Evolutionary conservation across 2,888 invertebrate species (phyloP).

Genomic region (Campaea margaritaria): DNA sequence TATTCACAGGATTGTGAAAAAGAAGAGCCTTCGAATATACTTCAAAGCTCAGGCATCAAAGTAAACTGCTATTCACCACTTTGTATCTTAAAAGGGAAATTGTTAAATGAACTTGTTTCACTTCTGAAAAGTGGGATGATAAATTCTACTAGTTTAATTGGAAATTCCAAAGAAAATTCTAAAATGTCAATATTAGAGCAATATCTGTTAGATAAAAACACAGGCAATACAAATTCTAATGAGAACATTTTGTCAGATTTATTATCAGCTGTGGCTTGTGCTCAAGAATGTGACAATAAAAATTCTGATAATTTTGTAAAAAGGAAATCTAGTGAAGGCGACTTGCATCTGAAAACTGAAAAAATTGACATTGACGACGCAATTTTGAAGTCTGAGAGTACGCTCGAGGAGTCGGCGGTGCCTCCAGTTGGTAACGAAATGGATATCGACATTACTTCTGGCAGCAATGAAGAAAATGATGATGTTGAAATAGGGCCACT

Average conservation of each 20-base stretch:
- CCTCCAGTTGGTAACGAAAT: conserved; percentile 82
- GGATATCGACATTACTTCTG: conserved; percentile 79
- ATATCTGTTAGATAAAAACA: conserved; percentile 86
- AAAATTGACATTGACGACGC: conserved; percentile 58
- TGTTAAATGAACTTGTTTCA: conserved; percentile 88
- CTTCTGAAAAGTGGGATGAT: conserved; percentile 86
- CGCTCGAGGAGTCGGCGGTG: conserved; percentile 81
- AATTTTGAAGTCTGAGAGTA: conserved; percentile 80
- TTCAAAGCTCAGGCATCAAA: conserved; percentile 77
- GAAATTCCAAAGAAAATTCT: conserved; percentile 75
- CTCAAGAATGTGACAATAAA: conserved; percentile 86
- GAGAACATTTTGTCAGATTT: conserved; percentile 87
- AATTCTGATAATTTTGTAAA: conserved; percentile 75
- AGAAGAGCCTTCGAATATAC: conserved; percentile 80
- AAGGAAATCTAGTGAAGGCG: conserved; percentile 70
- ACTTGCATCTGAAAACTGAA: conserved; percentile 67
- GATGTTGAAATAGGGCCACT: conserved; percentile 81
- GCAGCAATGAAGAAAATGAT: conserved; percentile 71
- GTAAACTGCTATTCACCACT: conserved; percentile 91
- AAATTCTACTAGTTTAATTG: conserved; percentile 72
- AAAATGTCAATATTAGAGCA: conserved; percentile 90
- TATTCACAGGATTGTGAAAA: conserved; percentile 89
- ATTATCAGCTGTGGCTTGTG: conserved; percentile 85
- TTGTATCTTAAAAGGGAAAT: conserved; percentile 89
- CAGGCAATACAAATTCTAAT: conserved; percentile 67